Percentiles rank a stretch among this genome's conserved stretches.
Evolutionary conservation across 2,888 invertebrate genomes (phyloP).

Genomic region (Didymodactylos carnosus): DNA sequence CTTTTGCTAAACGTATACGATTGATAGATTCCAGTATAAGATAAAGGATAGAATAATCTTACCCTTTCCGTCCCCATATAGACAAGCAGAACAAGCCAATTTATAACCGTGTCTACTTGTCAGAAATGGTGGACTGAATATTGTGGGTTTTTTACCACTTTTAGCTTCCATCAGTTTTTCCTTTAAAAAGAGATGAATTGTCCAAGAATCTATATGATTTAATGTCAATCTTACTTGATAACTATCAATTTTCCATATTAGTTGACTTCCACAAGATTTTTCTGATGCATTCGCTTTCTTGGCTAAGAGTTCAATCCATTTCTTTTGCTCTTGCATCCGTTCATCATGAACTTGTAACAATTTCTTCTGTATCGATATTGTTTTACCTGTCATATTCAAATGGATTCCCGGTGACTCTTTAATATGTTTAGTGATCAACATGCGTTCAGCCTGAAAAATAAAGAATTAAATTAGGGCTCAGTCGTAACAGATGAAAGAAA

Average conservation of each 20-base stretch:
- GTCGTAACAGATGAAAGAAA: not conserved
- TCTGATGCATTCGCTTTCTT: constrained; percentile 24
- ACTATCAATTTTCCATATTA: constrained; percentile 33
- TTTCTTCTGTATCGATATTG: constrained; percentile 23
- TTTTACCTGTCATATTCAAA: constrained; percentile 26
- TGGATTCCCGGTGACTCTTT: constrained; percentile 28
- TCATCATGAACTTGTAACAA: constrained; percentile 18
- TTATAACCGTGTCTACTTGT: constrained; percentile 34
- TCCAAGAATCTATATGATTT: too few relatives aligned
- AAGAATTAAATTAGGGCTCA: too few relatives aligned
- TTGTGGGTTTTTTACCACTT: constrained; percentile 25
- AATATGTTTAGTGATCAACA: constrained; percentile 27
- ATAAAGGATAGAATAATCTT: not conserved
- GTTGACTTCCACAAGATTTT: constrained; percentile 31
- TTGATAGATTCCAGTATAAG: not conserved
- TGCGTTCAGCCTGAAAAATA: constrained; percentile 23
- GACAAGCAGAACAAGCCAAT: constrained; percentile 28
- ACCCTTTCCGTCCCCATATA: constrained; percentile 30
- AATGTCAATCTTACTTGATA: constrained; percentile 16
- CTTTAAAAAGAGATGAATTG: not conserved
- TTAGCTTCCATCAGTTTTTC: constrained; percentile 27
- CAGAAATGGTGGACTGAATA: constrained; percentile 32
- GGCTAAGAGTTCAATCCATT: constrained; percentile 16
- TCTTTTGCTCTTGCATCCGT: constrained; percentile 18
- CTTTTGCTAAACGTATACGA: constrained; percentile 19